These are phyloP conservation scores for Trichogramma evanescens DNA, from an alignment of 2,888 invertebrate species.

Conservation along the genomic window DNA sequence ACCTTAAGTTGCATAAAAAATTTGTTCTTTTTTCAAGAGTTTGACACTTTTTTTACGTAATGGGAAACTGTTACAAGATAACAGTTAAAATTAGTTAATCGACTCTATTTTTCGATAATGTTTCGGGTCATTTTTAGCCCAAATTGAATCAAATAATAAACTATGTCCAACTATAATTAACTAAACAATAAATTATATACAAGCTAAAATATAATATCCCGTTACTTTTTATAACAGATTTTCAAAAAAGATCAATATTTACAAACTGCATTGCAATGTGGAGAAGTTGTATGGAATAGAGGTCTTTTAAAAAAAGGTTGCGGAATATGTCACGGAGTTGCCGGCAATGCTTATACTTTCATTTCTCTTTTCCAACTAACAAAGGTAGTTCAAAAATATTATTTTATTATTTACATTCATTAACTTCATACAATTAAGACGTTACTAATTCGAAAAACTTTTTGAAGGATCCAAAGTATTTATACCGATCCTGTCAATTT, in stretches of 20 bases:
- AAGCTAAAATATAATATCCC: too few species aligned
- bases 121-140: too few species aligned
- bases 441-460: slow-evolving; percentile 7
- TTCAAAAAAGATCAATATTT: slow-evolving; percentile 65
- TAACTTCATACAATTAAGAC: slow-evolving; percentile 1
- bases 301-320: slow-evolving; percentile 79
- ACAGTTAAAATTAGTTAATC: too few species aligned
- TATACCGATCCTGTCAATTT: slow-evolving; percentile 73
- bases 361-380: slow-evolving; percentile 72
- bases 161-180: too few species aligned
- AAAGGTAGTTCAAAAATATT: slow-evolving; percentile 47
- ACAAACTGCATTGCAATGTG: slow-evolving; percentile 61
- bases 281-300: slow-evolving; percentile 72
- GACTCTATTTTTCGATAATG: too few species aligned
- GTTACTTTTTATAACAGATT: slow-evolving; percentile 47
- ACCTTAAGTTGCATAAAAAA: too few species aligned
- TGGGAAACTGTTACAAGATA: too few species aligned
- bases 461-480: slow-evolving; percentile 59
- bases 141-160: too few species aligned
- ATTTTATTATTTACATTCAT: background rate
- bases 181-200: too few species aligned
- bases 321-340: slow-evolving; percentile 80
- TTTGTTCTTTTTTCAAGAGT: too few species aligned
- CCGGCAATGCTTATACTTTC: slow-evolving; percentile 82
- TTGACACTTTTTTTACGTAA: too few species aligned